These are phyloP conservation scores for Campoletis sonorensis DNA, from an alignment of 1,140 invertebrate genomes.

Conservation along the genomic window DNA sequence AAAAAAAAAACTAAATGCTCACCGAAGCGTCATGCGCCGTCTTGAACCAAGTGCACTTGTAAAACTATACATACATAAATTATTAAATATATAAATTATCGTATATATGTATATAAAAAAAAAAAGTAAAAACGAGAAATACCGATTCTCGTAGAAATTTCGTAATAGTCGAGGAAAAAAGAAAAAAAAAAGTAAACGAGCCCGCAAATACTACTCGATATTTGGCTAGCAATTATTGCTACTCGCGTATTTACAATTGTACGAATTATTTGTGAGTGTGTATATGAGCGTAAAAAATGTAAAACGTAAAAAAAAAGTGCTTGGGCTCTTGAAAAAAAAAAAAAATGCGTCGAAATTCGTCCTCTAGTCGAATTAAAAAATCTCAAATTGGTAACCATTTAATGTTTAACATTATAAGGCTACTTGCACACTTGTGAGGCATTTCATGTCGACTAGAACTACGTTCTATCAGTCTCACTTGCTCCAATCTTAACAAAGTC, in stretches of 20 bases:
- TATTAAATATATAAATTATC: not conserved
- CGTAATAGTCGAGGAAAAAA: not conserved
- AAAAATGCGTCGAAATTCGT: too few species aligned
- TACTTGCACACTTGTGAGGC: too few species aligned
- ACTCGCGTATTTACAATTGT: not conserved
- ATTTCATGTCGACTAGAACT: too few species aligned
- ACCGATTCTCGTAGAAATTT: not conserved
- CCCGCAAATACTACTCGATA: too few species aligned
- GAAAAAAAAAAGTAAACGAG: not conserved
- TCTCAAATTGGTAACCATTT: too few species aligned
- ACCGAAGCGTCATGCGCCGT: constrained; percentile 65
- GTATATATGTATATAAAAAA: not conserved
- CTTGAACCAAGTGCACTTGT: constrained; percentile 72
- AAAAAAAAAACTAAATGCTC: constrained; percentile 49
- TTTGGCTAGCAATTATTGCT: not conserved
- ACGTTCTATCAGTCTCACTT: too few species aligned
- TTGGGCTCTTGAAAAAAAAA: too few species aligned
- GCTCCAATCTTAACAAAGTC: too few species aligned
- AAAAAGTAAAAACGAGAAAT: not conserved
- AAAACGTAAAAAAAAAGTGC: not conserved
- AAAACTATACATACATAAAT: constrained; percentile 40
- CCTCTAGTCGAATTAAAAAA: too few species aligned
- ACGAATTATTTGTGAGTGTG: not conserved
- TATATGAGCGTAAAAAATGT: not conserved
- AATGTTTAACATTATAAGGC: too few species aligned